Evolutionary conservation across 2,797 vertebrate species (phyloP), one percentile per base, ranked within the genome.

Genomic region (Furcifer pardalis): DNA sequence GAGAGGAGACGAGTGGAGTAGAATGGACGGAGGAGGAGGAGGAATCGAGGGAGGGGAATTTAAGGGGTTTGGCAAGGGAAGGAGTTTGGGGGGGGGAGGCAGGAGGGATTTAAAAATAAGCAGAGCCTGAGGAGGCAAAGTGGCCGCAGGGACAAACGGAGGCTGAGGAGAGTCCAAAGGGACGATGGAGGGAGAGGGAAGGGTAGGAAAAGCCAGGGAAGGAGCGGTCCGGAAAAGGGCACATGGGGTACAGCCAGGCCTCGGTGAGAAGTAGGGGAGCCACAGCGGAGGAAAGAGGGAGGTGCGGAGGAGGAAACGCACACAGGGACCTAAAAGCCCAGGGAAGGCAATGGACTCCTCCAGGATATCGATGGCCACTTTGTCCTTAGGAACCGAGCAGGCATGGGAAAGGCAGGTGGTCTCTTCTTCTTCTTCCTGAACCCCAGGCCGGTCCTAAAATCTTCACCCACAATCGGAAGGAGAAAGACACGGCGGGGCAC

Each of bases 161-260:
- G 32, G n/a, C 5, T 5, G 65, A 19, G 12, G 15, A 15, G 13
- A 49, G 46, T 12, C 46, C 46, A 49, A 49, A 12, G 7, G 7
- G 13, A 49, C 46, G 46, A 35, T 6, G 13, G 19, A 23, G 15
- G 35, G 40, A 5, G 15, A 6, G 3, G 13, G 32, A 37, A 19
- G 32, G 7, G 7, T 6, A 30, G 35, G 32, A 19, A 32, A 32
- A 8, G 7, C 13, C 3, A 37, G 35, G 21, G 30, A 0, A 1
- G 7, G 13, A 4, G n/a, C 30, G 2, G 37, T 2, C 2, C 9
- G 5, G 6, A 5, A 7, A 2, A 9, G 0, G 5, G 6, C 52
- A 56, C 5, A 19, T 21, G 52, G 19, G 13, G 52, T 19, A 19
- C 6, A 56, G 52, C 21, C 52, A 15, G 52, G 52, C 12, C 52